Percentiles rank a stretch among this genome's conserved stretches.
These are phyloP conservation scores for Ctenosaura bakeri DNA, from an alignment of 2,797 vertebrate species.

Conservation along the genomic window DNA sequence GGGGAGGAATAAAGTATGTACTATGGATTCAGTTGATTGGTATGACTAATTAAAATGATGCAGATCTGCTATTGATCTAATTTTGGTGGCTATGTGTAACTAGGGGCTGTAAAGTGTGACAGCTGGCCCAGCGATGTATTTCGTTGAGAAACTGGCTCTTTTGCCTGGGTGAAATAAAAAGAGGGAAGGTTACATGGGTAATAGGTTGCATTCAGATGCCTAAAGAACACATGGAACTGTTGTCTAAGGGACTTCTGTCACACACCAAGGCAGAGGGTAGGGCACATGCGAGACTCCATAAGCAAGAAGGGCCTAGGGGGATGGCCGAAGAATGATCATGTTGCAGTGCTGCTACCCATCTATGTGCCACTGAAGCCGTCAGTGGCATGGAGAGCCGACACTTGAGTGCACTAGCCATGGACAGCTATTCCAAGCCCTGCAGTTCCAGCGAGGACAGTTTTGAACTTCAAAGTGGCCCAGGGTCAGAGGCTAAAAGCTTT, in stretches of 20 bases:
- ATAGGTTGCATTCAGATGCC: slow-evolving; percentile 38
- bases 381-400: slow-evolving; percentile 39
- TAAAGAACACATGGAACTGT: slow-evolving; percentile 51
- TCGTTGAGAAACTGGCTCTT: slow-evolving; percentile 1
- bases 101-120: slow-evolving; percentile 46
- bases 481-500: slow-evolving; percentile 80
- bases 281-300: slow-evolving; percentile 47
- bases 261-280: slow-evolving; percentile 56
- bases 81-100: slow-evolving; percentile 61
- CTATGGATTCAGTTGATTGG: slow-evolving; percentile 61
- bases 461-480: slow-evolving; percentile 82
- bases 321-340: slow-evolving; percentile 51
- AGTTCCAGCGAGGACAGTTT: slow-evolving; percentile 81
- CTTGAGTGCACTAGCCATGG: slow-evolving; percentile 42
- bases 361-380: slow-evolving; percentile 37
- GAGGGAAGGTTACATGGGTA: not conserved
- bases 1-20: slow-evolving; percentile 51
- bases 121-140: not conserved
- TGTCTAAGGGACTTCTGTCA: slow-evolving; percentile 41
- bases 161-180: slow-evolving; percentile 26
- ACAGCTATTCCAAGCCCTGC: slow-evolving; percentile 72
- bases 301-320: slow-evolving; percentile 39
- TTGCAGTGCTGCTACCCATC: not conserved
- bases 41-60: slow-evolving; percentile 69
- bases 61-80: slow-evolving; percentile 54